These are phyloP conservation scores for Drosophila santomea DNA, from an alignment of 1,140 invertebrate genomes.

Conservation along the genomic window DNA sequence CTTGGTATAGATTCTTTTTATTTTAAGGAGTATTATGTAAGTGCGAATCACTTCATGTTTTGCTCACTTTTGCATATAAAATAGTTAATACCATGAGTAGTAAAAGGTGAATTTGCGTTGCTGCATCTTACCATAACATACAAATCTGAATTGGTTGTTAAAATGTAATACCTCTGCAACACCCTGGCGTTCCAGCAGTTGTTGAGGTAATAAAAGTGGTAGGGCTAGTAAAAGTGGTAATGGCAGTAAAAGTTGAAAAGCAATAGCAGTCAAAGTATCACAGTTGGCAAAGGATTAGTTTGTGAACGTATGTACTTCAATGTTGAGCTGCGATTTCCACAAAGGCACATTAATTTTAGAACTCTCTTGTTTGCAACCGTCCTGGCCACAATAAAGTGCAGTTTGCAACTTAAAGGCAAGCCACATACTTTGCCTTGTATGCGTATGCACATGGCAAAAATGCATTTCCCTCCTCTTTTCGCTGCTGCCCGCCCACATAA, in stretches of 20 bases:
- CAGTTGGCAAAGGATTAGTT: conserved; percentile 17
- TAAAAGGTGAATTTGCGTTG: too few relatives aligned
- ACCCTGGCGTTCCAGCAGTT: neutral
- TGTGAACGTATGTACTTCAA: conserved; percentile 7
- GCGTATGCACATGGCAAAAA: conserved; percentile 41
- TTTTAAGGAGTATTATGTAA: too few relatives aligned
- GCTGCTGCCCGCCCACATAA: conserved; percentile 38
- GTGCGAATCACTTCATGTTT: too few relatives aligned
- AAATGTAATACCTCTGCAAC: neutral
- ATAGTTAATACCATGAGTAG: too few relatives aligned
- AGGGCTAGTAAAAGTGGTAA: conserved; percentile 14
- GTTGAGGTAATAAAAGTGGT: conserved; percentile 21
- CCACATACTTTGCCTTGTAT: conserved; percentile 52
- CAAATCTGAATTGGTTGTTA: neutral
- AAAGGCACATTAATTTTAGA: conserved; percentile 27
- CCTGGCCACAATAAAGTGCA: conserved; percentile 62
- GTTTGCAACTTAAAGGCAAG: conserved; percentile 39
- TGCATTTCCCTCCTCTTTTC: neutral
- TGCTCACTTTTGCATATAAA: too few relatives aligned
- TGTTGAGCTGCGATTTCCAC: conserved; percentile 1
- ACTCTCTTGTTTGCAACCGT: conserved; percentile 22
- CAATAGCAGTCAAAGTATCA: conserved; percentile 20
- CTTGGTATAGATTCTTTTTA: too few relatives aligned
- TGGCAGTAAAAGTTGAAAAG: conserved; percentile 25
- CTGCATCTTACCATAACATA: neutral